Evolutionary conservation across 2,797 vertebrate genomes (phyloP).

Genomic region (Lates japonicus): DNA sequence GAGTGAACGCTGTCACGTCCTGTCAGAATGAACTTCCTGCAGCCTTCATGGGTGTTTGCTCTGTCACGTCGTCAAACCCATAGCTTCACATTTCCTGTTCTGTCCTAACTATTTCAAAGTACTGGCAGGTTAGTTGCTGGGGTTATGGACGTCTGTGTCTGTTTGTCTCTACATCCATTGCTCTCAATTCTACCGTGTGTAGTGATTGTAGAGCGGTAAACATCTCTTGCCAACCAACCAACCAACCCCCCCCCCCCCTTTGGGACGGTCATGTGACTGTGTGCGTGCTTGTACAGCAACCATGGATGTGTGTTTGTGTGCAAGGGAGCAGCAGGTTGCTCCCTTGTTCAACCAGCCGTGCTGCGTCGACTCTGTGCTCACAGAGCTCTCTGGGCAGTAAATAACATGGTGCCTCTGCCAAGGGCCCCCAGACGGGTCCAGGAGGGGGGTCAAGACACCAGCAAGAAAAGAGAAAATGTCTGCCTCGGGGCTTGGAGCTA

Average conservation of each 20-base stretch:
- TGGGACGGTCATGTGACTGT: slow-evolving; percentile 70
- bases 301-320: slow-evolving; percentile 16
- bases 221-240: slow-evolving; percentile 47
- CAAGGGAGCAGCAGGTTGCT: slow-evolving; percentile 70
- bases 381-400: slow-evolving; percentile 77
- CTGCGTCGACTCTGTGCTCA: slow-evolving; percentile 67
- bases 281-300: not conserved
- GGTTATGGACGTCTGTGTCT: slow-evolving; percentile 38
- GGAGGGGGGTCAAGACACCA: slow-evolving; percentile 67
- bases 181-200: slow-evolving; percentile 50
- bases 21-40: slow-evolving; percentile 56
- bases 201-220: slow-evolving; percentile 69
- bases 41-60: slow-evolving; percentile 41
- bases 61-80: slow-evolving; percentile 45
- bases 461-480: slow-evolving; percentile 64
- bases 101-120: slow-evolving; percentile 28
- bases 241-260: slow-evolving; percentile 51
- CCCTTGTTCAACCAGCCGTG: slow-evolving; percentile 71
- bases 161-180: slow-evolving; percentile 50
- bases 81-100: slow-evolving; percentile 27
- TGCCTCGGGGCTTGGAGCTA: slow-evolving; percentile 49
- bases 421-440: slow-evolving; percentile 56
- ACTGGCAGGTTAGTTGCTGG: slow-evolving; percentile 37
- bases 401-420: slow-evolving; percentile 69
- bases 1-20: slow-evolving; percentile 65